Evolutionary conservation across 2,797 vertebrate genomes (phyloP).

Genomic region (Chelidonichthys spinosus): DNA sequence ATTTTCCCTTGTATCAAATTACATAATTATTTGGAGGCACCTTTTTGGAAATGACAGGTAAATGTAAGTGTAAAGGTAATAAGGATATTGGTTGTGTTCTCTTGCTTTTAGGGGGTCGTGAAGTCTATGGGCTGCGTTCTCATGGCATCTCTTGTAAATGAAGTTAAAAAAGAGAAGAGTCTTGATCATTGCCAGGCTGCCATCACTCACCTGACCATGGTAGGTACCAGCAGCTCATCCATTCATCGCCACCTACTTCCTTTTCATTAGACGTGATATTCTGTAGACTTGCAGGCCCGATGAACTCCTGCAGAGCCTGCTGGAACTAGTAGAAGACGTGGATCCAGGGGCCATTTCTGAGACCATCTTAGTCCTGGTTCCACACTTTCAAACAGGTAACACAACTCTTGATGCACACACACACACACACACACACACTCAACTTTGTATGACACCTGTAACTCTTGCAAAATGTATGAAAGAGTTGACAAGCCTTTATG

Average conservation of each 20-base stretch:
- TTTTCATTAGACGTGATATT: not conserved
- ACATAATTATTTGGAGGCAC: not conserved
- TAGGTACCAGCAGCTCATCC: constrained; percentile 27
- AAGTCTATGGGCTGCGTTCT: constrained; percentile 77
- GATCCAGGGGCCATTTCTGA: constrained; percentile 86
- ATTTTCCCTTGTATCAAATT: not conserved
- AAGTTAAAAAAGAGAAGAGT: constrained; percentile 57
- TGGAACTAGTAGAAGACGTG: constrained; percentile 87
- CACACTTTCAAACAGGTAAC: constrained; percentile 91
- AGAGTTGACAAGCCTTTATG: not conserved
- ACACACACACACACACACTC: not conserved
- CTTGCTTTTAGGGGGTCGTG: constrained; percentile 69
- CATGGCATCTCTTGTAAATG: constrained; percentile 67
- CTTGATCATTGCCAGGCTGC: constrained; percentile 63
- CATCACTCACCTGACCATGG: constrained; percentile 73
- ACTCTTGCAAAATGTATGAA: not conserved
- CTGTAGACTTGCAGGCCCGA: constrained; percentile 75
- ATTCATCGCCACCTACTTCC: too few relatives aligned
- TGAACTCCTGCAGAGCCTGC: constrained; percentile 84
- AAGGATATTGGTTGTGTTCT: constrained; percentile 1
- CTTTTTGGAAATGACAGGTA: not conserved
- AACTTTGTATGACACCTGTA: not conserved
- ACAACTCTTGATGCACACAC: not conserved
- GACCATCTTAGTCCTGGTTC: constrained; percentile 85
- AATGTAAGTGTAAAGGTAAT: not conserved